These are phyloP conservation scores for Gracilinanus agilis DNA, from an alignment of 2,113 vertebrate species.

Conservation along the genomic window DNA sequence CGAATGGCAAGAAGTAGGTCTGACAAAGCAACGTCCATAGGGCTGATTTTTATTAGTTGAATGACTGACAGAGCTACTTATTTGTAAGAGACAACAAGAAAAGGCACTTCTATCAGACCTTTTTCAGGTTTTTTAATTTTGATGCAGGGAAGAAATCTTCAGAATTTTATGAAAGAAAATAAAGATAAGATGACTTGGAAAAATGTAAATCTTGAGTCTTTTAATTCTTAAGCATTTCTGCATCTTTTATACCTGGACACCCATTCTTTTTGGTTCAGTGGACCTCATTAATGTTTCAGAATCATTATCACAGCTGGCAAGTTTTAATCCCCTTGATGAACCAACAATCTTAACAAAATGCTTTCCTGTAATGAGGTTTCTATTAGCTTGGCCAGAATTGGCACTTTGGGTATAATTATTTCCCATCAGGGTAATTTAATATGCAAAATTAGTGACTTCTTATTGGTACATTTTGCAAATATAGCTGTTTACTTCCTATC, in stretches of 20 bases:
- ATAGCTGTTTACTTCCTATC: neutral
- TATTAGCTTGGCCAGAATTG: slow-evolving; percentile 66
- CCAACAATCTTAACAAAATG: slow-evolving; percentile 66
- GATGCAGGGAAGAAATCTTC: neutral
- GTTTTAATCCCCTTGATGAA: slow-evolving; percentile 67
- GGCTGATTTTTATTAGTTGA: neutral
- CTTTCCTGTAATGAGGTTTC: slow-evolving; percentile 74
- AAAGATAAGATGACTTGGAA: slow-evolving; percentile 9
- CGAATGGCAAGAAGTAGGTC: neutral
- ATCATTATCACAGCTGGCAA: slow-evolving; percentile 48
- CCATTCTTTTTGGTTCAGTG: neutral
- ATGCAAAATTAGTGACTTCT: slow-evolving; percentile 69
- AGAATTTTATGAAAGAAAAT: slow-evolving; percentile 18
- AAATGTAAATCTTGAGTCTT: slow-evolving; percentile 41
- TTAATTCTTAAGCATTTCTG: slow-evolving; percentile 13
- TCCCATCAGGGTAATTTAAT: slow-evolving; percentile 67
- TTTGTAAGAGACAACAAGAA: slow-evolving; percentile 33
- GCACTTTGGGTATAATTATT: slow-evolving; percentile 64
- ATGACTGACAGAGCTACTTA: neutral
- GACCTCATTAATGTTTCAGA: slow-evolving; percentile 58
- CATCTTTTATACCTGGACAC: neutral
- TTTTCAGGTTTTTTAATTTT: slow-evolving; percentile 39
- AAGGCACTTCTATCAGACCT: slow-evolving; percentile 9
- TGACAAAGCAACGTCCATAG: neutral
- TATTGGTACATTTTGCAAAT: slow-evolving; percentile 70